A percentile compares a stretch with the other conserved stretches of the same genome.
Conservation (phyloP, 2,113 vertebrate genomes). For the Saguinus imperator region DNA sequence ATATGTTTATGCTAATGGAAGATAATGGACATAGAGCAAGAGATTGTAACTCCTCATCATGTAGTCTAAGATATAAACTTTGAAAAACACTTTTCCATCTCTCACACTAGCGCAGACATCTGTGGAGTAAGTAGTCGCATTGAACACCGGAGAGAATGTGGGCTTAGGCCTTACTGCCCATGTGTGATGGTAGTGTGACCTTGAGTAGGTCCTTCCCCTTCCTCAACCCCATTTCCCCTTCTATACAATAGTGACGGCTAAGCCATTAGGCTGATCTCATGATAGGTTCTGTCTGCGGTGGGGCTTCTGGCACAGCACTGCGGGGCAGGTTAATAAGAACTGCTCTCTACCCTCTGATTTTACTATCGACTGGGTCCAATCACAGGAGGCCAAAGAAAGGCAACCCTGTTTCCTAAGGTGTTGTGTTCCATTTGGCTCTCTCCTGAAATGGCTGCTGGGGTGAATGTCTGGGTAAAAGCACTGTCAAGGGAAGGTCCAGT, state of each 20-base stretch:
- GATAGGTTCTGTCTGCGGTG: too few relatives aligned
- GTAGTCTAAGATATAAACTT: too few relatives aligned
- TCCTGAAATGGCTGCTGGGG: background rate
- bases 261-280: fast-evolving
- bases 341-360: background rate
- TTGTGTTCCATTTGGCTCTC: fast-evolving
- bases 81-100: too few relatives aligned
- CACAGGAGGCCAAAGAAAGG: background rate
- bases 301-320: fast-evolving
- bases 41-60: too few relatives aligned
- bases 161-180: background rate
- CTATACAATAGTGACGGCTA: background rate
- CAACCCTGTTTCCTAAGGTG: fast-evolving
- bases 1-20: too few relatives aligned
- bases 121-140: fast-evolving
- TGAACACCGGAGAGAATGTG: fast-evolving
- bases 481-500: fast-evolving
- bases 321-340: fast-evolving
- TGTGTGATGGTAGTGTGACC: background rate
- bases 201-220: too few relatives aligned
- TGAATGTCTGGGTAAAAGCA: fast-evolving
- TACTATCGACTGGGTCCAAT: fast-evolving
- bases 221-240: background rate
- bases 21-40: too few relatives aligned
- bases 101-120: background rate